These are phyloP conservation scores for Eudemis profundana DNA, from an alignment of 2,888 invertebrate genomes.

Conservation along the genomic window DNA sequence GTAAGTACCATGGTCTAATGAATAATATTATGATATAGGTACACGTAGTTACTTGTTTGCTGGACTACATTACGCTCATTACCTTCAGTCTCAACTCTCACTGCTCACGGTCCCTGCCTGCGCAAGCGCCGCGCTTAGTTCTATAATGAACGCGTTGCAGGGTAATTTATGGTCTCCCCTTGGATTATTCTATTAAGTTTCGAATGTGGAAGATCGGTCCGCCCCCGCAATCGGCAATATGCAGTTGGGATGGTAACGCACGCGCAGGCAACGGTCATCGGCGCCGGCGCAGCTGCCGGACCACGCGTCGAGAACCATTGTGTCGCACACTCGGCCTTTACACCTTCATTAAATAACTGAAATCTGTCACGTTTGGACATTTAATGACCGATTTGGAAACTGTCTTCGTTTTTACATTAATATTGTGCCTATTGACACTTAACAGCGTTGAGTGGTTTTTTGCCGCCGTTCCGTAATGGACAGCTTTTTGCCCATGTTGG, in stretches of 20 bases:
- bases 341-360: slow-evolving; percentile 24
- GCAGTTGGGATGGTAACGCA: slow-evolving; percentile 9
- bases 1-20: too few relatives aligned
- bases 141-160: slow-evolving; percentile 1
- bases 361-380: slow-evolving; percentile 23
- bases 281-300: slow-evolving; percentile 25
- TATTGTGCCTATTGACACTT: slow-evolving; percentile 23
- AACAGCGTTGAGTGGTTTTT: slow-evolving; percentile 11
- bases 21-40: slow-evolving; percentile 9
- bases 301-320: slow-evolving; percentile 28
- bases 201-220: slow-evolving; percentile 25
- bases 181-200: slow-evolving; percentile 18
- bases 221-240: slow-evolving; percentile 27
- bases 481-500: too few relatives aligned
- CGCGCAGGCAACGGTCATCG: slow-evolving; percentile 31
- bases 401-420: slow-evolving; percentile 19
- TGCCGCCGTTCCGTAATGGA: background rate
- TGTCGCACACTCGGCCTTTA: slow-evolving; percentile 13
- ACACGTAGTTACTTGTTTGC: slow-evolving; percentile 14
- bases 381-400: slow-evolving; percentile 19
- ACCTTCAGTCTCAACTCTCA: slow-evolving; percentile 16
- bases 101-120: slow-evolving; percentile 5
- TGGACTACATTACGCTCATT: slow-evolving; percentile 20
- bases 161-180: slow-evolving; percentile 30
- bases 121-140: slow-evolving; percentile 3